Evolutionary conservation across 23 tunicate genomes (phyloP), one percentile per base, ranked within the genome.

Genomic region (Clavelina lepadiformis): DNA sequence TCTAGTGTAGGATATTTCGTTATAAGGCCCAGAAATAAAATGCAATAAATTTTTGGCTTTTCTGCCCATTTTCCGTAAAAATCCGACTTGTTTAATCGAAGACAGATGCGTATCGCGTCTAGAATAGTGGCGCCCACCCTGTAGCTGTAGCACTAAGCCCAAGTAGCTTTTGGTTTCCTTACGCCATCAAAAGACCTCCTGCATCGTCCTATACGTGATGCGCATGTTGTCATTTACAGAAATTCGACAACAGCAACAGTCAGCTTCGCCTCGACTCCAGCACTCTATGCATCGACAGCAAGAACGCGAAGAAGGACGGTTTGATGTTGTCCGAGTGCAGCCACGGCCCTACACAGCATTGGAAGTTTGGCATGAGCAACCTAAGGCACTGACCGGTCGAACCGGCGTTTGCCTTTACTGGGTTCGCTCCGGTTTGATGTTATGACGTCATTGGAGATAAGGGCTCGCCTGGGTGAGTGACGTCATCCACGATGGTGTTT

Each of bases 341-440:
- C 31, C 66, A 83, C 91, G 53, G 64, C 31, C 23, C 27, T 3
- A 55, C 82, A 20, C 91, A 83, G 53, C 35, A 58, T 49, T 83
- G 91, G 91, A 65, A 59, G 27, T 83, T 83, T 33, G 56, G 77
- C 2, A 83, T 83, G 91, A 56, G 31, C 46, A n/a, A n/a, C n/a
- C n/a, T n/a, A n/a, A n/a, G n/a, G n/a, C n/a, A n/a, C n/a, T n/a
- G n/a, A n/a, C n/a, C n/a, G n/a, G n/a, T n/a, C n/a, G n/a, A n/a
- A n/a, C n/a, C n/a, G n/a, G n/a, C n/a, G n/a, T n/a, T n/a, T n/a
- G n/a, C n/a, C n/a, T n/a, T n/a, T n/a, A n/a, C n/a, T n/a, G n/a
- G n/a, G n/a, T n/a, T n/a, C n/a, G n/a, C n/a, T n/a, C n/a, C n/a
- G n/a, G n/a, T n/a, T n/a, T n/a, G n/a, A n/a, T n/a, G n/a, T n/a